These are phyloP conservation scores for Burhinus bistriatus DNA, from an alignment of 2,113 vertebrate species.

Conservation along the genomic window DNA sequence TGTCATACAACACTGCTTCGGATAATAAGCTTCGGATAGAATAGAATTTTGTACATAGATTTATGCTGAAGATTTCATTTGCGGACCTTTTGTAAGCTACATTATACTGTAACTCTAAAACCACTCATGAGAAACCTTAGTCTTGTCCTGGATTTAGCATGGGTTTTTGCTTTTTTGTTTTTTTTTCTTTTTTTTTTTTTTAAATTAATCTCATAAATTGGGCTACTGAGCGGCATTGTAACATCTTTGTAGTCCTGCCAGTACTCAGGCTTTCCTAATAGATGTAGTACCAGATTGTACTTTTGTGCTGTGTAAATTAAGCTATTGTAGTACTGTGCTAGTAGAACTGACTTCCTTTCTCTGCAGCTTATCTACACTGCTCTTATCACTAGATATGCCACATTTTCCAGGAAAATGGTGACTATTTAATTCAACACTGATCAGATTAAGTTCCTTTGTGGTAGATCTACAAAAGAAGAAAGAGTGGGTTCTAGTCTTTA, in stretches of 20 bases:
- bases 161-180: neutral
- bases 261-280: neutral
- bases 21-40: slow-evolving; percentile 22
- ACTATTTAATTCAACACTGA: neutral
- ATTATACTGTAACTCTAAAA: neutral
- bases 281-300: neutral
- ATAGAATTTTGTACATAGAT: neutral
- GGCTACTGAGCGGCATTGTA: neutral
- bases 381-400: neutral
- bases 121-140: neutral
- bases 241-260: neutral
- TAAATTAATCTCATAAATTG: neutral
- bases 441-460: slow-evolving; percentile 45
- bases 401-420: neutral
- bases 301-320: neutral
- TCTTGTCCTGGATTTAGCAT: neutral
- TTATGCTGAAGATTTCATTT: neutral
- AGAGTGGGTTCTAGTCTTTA: neutral
- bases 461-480: slow-evolving; percentile 7
- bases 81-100: neutral
- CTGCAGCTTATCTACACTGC: neutral
- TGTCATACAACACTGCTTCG: slow-evolving; percentile 9
- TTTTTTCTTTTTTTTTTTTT: no score
- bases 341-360: neutral
- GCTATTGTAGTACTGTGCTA: neutral